Evolutionary conservation across 92 coral and sea anemone species (phyloP).

Genomic region (Epizoanthus scotinus): DNA sequence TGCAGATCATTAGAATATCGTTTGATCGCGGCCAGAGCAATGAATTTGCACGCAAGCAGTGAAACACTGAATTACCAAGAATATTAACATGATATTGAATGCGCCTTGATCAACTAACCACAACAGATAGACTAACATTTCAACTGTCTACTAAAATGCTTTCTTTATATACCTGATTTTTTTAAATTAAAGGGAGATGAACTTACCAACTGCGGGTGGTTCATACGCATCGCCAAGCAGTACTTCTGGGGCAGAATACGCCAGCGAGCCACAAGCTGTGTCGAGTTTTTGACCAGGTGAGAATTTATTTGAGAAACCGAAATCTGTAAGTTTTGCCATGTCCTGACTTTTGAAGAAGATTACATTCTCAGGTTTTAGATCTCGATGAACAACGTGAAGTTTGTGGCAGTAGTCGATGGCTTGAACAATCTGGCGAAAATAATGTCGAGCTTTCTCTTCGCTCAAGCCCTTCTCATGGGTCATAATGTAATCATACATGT

Average conservation of each 20-base stretch:
- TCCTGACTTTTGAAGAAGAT: slow-evolving; percentile 94
- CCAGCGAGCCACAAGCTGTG: slow-evolving; percentile 96
- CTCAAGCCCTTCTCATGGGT: slow-evolving; percentile 90
- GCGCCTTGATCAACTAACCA: too few relatives aligned
- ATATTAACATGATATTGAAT: too few relatives aligned
- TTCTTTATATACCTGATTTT: slow-evolving; percentile 1
- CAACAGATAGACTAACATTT: background rate
- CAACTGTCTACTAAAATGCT: slow-evolving; percentile 6
- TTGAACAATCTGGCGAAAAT: slow-evolving; percentile 96
- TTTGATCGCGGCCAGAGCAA: too few relatives aligned
- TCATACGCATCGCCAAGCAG: slow-evolving; percentile 97
- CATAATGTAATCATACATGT: slow-evolving; percentile 98
- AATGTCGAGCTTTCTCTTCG: slow-evolving; percentile 95
- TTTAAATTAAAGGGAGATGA: background rate
- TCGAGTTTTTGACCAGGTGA: slow-evolving; percentile 96
- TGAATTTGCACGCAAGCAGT: too few relatives aligned
- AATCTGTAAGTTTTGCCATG: slow-evolving; percentile 98
- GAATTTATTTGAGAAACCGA: slow-evolving; percentile 96
- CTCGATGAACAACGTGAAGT: slow-evolving; percentile 95
- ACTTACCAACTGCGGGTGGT: slow-evolving; percentile 99
- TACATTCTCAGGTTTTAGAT: slow-evolving; percentile 98
- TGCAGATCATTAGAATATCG: too few relatives aligned
- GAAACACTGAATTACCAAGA: too few relatives aligned
- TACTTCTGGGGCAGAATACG: slow-evolving; percentile 99
- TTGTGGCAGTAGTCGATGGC: slow-evolving; percentile 99